Evolutionary conservation across 2,888 invertebrate species (phyloP).

Genomic region (Drosophila paramelanica): DNA sequence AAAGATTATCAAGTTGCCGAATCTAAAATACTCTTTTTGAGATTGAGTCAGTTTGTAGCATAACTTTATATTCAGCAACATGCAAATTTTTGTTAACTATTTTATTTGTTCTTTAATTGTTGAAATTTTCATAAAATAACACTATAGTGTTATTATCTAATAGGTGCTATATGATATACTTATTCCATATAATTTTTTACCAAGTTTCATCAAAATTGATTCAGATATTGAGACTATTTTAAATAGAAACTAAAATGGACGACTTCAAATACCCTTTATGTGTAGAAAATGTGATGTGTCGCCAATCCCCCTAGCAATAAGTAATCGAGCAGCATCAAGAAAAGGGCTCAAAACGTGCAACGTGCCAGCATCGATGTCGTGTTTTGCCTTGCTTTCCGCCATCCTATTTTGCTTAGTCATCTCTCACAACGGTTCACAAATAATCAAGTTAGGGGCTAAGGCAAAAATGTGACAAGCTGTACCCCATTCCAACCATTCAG

Average conservation of each 20-base stretch:
- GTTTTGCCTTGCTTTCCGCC: background rate
- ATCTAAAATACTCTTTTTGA: slow-evolving; percentile 3
- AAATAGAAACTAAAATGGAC: too few relatives aligned
- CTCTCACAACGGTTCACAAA: slow-evolving; percentile 45
- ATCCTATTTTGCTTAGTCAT: slow-evolving; percentile 41
- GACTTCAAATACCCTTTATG: background rate
- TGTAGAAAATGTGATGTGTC: background rate
- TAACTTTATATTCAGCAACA: background rate
- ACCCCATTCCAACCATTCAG: background rate
- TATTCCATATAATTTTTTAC: too few relatives aligned
- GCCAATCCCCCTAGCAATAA: slow-evolving; percentile 42
- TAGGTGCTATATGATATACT: too few relatives aligned
- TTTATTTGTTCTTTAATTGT: too few relatives aligned
- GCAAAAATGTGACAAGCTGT: slow-evolving; percentile 58
- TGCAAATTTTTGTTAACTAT: too few relatives aligned
- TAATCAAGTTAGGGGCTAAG: slow-evolving; percentile 55
- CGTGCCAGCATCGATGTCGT: slow-evolving; percentile 28
- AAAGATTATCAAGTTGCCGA: background rate
- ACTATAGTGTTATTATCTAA: too few relatives aligned
- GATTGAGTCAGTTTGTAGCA: background rate
- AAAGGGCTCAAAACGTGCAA: slow-evolving; percentile 39
- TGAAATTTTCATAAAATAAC: too few relatives aligned
- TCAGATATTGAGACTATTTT: too few relatives aligned
- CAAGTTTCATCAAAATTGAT: too few relatives aligned
- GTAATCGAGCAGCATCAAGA: slow-evolving; percentile 62